Evolutionary conservation across 2,113 vertebrate species (phyloP).

Genomic region (Callospermophilus lateralis): DNA sequence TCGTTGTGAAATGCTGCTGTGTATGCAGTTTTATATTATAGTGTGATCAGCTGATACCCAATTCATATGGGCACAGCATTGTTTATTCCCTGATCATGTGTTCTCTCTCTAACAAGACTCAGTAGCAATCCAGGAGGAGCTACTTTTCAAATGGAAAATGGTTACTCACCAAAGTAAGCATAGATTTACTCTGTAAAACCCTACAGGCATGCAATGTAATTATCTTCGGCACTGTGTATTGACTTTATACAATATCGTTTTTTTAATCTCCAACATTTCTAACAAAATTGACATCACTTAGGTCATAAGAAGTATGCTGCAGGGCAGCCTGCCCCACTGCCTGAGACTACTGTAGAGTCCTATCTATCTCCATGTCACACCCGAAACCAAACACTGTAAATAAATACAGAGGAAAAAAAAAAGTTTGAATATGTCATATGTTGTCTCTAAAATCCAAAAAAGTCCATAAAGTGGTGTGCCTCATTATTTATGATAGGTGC

Average conservation of each 20-base stretch:
- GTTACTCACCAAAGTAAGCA: neutral
- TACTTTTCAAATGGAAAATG: neutral
- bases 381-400: neutral
- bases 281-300: neutral
- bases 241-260: neutral
- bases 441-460: neutral
- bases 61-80: neutral
- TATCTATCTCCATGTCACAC: neutral
- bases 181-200: neutral
- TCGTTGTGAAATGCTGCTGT: neutral
- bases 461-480: neutral
- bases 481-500: neutral
- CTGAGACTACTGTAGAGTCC: neutral
- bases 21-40: neutral
- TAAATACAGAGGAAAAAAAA: neutral
- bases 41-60: neutral
- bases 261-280: neutral
- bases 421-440: neutral
- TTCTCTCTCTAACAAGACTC: neutral
- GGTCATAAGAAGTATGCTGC: neutral
- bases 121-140: neutral
- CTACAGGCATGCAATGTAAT: neutral
- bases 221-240: neutral
- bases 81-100: neutral
- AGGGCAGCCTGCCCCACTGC: neutral